A percentile compares a stretch with the other conserved stretches of the same genome.
Evolutionary conservation across 1,140 invertebrate species (phyloP).

Genomic region (Polypedilum pembai): DNA sequence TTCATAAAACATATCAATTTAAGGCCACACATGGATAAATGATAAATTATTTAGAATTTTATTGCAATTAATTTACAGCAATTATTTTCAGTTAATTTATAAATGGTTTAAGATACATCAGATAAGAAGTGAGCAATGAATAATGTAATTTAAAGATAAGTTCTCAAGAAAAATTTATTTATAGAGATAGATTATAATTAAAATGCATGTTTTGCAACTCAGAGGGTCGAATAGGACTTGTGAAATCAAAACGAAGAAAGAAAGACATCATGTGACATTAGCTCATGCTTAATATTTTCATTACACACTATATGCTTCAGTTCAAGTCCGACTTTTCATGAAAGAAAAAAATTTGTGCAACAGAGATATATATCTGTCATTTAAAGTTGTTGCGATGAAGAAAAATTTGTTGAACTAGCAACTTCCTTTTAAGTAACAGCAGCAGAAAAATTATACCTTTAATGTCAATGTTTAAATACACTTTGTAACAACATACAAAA

Average conservation of each 20-base stretch:
- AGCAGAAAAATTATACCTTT: not conserved
- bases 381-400: not conserved
- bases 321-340: not conserved
- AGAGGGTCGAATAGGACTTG: not conserved
- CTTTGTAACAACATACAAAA: not conserved
- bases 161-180: not conserved
- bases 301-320: not conserved
- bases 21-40: not conserved
- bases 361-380: not conserved
- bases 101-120: not conserved
- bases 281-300: not conserved
- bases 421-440: conserved; percentile 19
- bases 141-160: not conserved
- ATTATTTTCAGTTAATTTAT: not conserved
- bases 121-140: not conserved
- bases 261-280: conserved; percentile 11
- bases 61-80: not conserved
- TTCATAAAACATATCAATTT: not conserved
- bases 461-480: not conserved
- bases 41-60: not conserved
- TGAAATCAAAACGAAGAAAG: not conserved
- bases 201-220: not conserved
- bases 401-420: not conserved
- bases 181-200: not conserved
- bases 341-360: not conserved